phyloP scores from a whole-genome alignment of 2,113 vertebrate species.

The Carollia perspicillata region DNA sequence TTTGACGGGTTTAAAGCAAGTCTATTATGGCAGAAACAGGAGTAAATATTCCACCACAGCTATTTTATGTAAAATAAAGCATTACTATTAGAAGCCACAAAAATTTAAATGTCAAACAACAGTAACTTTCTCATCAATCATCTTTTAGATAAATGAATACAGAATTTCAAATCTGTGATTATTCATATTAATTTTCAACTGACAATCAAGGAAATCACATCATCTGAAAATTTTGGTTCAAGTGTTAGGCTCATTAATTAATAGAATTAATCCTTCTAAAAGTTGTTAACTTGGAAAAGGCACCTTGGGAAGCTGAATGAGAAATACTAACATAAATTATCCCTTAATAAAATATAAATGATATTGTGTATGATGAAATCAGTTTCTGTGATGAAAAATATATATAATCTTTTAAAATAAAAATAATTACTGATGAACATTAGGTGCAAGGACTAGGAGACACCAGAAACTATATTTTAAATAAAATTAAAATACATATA shows the following conservation, averaged over 20 bases:
- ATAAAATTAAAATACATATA: not conserved
- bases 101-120: conserved; percentile 23
- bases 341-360: not conserved
- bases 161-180: conserved; percentile 36
- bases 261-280: not conserved
- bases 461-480: not conserved
- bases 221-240: not conserved
- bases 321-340: not conserved
- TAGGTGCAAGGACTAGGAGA: not conserved
- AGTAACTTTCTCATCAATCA: not conserved
- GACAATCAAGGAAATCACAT: not conserved
- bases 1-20: not conserved
- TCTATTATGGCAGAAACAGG: not conserved
- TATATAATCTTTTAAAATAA: not conserved
- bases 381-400: not conserved
- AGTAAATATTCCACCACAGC: not conserved
- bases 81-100: not conserved
- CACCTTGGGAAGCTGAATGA: not conserved
- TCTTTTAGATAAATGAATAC: conserved; percentile 7
- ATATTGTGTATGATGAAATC: not conserved
- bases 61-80: not conserved
- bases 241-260: not conserved
- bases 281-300: not conserved
- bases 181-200: not conserved
- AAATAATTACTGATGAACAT: not conserved